Evolutionary conservation across 2,888 invertebrate species (phyloP).

Genomic region (Cancer borealis): DNA sequence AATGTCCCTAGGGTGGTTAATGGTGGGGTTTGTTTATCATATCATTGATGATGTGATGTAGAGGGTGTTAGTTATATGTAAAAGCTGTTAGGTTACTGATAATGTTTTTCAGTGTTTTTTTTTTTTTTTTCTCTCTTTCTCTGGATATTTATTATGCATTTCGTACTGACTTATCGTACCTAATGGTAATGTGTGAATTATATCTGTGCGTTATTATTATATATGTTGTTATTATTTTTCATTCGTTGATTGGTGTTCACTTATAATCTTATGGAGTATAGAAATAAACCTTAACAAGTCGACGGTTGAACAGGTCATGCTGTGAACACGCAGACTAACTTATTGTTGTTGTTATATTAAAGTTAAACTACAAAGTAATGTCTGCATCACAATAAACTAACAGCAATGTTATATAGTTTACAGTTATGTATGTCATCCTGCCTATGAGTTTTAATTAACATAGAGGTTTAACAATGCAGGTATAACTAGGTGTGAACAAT

Average conservation of each 20-base stretch:
- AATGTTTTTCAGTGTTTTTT: not conserved
- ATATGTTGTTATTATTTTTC: not conserved
- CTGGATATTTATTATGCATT: not conserved
- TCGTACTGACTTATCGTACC: not conserved
- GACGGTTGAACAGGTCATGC: not conserved
- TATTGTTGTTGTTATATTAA: too few relatives aligned
- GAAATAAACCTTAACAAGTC: not conserved
- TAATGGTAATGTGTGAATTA: too few relatives aligned
- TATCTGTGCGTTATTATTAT: not conserved
- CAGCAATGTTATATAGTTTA: too few relatives aligned
- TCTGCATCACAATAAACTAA: too few relatives aligned
- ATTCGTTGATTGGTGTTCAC: not conserved
- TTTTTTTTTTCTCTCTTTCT: not conserved
- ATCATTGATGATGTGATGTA: not conserved
- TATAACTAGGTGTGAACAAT: too few relatives aligned
- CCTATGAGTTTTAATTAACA: too few relatives aligned
- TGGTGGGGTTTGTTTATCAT: not conserved
- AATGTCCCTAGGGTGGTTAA: not conserved
- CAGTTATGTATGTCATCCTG: too few relatives aligned
- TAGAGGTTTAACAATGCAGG: too few relatives aligned
- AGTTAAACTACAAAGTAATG: too few relatives aligned
- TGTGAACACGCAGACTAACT: not conserved
- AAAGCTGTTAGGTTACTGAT: too few relatives aligned
- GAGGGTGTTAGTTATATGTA: not conserved
- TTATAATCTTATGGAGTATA: not conserved